A percentile compares a stretch with the other conserved stretches of the same genome.
These are phyloP conservation scores for Serilophus lunatus DNA, from an alignment of 2,113 vertebrate genomes.

Conservation along the genomic window DNA sequence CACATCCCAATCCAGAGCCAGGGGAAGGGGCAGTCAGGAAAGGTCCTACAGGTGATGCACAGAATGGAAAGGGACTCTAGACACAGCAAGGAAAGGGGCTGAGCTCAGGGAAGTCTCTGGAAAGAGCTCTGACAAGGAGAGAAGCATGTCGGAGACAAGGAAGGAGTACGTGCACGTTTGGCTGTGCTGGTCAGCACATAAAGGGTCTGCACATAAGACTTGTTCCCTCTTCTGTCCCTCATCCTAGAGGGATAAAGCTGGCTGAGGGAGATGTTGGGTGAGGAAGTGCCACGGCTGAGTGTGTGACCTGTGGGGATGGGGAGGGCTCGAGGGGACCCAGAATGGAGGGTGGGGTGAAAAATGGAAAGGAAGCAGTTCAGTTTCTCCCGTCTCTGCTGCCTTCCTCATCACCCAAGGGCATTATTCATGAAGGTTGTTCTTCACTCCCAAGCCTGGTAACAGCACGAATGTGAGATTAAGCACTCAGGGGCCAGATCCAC, in stretches of 20 bases:
- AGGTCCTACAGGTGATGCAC: neutral
- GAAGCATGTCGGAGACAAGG: neutral
- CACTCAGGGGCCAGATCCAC: neutral
- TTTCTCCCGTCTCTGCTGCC: neutral
- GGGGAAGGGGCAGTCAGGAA: neutral
- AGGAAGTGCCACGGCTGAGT: neutral
- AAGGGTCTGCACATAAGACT: neutral
- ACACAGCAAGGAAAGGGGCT: neutral
- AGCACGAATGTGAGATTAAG: neutral
- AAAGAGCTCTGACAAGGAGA: neutral
- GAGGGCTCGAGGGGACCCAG: neutral
- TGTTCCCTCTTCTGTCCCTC: neutral
- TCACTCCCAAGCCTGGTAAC: neutral
- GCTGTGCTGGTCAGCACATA: neutral
- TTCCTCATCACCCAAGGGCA: neutral
- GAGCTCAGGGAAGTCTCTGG: neutral
- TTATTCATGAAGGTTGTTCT: neutral
- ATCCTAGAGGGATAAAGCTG: neutral
- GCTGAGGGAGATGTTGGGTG: neutral
- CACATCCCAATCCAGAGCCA: neutral
- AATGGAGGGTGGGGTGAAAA: neutral
- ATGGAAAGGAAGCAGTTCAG: fast-evolving
- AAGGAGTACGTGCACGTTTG: fast-evolving
- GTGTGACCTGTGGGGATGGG: neutral
- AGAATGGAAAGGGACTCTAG: neutral